phyloP scores from a whole-genome alignment of 2,113 vertebrate species.

The Leptodactylus fuscus region DNA sequence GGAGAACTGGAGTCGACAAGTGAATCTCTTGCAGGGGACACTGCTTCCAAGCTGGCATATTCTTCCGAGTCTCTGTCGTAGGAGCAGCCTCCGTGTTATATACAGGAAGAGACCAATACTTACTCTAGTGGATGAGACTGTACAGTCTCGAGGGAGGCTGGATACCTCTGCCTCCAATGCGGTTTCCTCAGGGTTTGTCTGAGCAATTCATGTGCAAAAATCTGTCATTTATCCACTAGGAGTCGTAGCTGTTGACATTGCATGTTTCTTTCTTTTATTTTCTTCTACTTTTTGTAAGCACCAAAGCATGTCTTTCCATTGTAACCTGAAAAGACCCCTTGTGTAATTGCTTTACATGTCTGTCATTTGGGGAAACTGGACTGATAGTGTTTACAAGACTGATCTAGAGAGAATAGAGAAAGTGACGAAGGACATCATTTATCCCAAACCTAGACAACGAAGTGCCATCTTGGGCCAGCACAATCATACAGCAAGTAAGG shows the following conservation, averaged over 20 bases:
- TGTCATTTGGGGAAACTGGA: constrained; percentile 28
- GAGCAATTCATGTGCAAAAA: constrained; percentile 74
- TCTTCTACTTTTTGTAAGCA: constrained; percentile 69
- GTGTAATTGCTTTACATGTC: constrained; percentile 4
- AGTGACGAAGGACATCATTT: background rate
- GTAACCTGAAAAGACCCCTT: constrained; percentile 16
- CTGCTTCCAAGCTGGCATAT: constrained; percentile 77
- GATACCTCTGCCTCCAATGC: constrained; percentile 72
- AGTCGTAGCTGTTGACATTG: constrained; percentile 65
- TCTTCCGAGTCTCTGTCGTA: constrained; percentile 81
- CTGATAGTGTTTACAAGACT: constrained; percentile 25
- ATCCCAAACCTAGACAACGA: no score
- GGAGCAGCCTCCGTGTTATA: constrained; percentile 62
- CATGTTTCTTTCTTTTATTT: constrained; percentile 69
- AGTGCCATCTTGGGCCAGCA: constrained; percentile 24
- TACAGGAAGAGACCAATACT: constrained; percentile 67
- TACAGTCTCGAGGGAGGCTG: constrained; percentile 64
- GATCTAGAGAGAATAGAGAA: background rate
- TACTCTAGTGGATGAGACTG: constrained; percentile 66
- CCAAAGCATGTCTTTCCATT: constrained; percentile 71
- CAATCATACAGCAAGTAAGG: background rate
- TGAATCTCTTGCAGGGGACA: constrained; percentile 80
- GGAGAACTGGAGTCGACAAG: constrained; percentile 83
- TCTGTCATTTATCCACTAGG: constrained; percentile 70
- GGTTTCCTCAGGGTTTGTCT: constrained; percentile 79